Conservation (phyloP, 1,140 invertebrate genomes). For the Conus ventricosus region DNA sequence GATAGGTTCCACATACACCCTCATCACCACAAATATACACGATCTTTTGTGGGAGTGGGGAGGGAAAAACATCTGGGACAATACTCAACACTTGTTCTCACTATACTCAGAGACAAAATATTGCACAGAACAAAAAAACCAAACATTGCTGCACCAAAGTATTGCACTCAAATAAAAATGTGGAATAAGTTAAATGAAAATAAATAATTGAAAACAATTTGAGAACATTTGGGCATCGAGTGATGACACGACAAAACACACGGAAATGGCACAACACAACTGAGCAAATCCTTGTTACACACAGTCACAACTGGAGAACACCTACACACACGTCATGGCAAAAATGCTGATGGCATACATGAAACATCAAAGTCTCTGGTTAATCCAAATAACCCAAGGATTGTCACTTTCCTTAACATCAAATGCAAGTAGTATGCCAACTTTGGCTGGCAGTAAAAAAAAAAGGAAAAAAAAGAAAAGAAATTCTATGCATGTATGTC, state of each 20-base stretch:
- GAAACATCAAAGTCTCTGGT: too few species aligned
- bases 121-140: neutral
- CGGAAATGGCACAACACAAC: neutral
- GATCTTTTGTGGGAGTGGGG: too few species aligned
- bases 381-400: neutral
- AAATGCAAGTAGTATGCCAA: neutral
- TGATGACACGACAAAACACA: neutral
- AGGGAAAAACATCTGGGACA: too few species aligned
- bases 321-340: neutral
- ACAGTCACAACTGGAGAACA: neutral
- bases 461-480: neutral
- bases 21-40: too few species aligned
- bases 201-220: neutral
- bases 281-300: neutral
- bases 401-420: neutral
- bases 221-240: neutral
- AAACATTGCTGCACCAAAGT: neutral
- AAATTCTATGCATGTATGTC: neutral
- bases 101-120: neutral
- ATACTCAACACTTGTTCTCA: too few species aligned
- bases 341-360: neutral
- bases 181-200: neutral
- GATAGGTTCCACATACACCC: too few species aligned
- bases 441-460: neutral
- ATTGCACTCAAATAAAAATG: neutral